Percentiles rank a stretch among this genome's conserved stretches.
phyloP scores from a whole-genome alignment of 2,797 vertebrate genomes.

The Argya squamiceps region DNA sequence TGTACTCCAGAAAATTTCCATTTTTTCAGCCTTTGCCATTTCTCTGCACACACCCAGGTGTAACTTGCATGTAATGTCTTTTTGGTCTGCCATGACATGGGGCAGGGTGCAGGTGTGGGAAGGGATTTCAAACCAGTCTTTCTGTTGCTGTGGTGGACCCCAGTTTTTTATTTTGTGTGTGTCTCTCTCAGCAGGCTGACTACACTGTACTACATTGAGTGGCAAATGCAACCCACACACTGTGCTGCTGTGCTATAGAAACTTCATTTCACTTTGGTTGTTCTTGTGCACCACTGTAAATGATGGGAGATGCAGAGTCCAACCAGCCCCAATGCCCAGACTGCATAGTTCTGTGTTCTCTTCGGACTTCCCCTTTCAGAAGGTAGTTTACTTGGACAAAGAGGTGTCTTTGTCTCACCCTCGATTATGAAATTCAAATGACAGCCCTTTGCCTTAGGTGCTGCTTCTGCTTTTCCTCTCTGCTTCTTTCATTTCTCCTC shows the following conservation, averaged over 20 bases:
- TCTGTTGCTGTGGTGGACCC: not conserved
- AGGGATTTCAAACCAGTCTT: not conserved
- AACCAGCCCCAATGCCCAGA: not conserved
- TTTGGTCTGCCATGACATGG: not conserved
- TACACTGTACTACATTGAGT: not conserved
- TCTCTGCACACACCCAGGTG: not conserved
- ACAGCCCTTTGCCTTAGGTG: slow-evolving; percentile 39
- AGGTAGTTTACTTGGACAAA: slow-evolving; percentile 45
- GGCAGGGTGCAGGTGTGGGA: not conserved
- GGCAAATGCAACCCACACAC: not conserved
- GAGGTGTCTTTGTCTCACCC: slow-evolving; percentile 35
- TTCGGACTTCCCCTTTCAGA: slow-evolving; percentile 12
- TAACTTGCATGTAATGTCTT: not conserved
- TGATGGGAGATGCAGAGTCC: not conserved
- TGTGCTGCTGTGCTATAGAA: not conserved
- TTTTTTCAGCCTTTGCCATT: not conserved
- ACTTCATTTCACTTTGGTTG: not conserved
- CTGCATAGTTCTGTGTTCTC: not conserved
- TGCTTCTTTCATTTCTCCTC: slow-evolving; percentile 26
- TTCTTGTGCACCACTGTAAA: slow-evolving; percentile 3
- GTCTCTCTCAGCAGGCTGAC: not conserved
- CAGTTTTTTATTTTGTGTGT: not conserved
- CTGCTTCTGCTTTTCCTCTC: slow-evolving; percentile 33
- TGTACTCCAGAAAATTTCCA: rapidly evolving
- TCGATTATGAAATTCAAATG: slow-evolving; percentile 51